Base-by-base conservation (phyloP, 2,113 vertebrate genomes). In the Charadrius vociferus region DNA sequence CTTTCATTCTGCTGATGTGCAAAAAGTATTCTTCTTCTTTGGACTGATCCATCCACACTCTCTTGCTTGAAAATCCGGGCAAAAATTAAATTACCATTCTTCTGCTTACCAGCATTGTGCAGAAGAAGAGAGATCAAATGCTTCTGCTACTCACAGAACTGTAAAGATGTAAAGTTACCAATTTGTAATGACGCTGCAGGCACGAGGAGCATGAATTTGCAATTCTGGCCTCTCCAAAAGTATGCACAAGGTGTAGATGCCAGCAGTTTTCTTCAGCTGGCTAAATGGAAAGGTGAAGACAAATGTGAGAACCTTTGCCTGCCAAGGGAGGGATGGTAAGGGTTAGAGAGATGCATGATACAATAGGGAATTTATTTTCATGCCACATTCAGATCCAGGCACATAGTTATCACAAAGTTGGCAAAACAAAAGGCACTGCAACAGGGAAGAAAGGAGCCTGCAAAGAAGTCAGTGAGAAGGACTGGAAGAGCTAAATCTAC, bases 251-350 rank as follows among this genome's bases (percentile, higher is more conserved):
- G 13, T 34, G 8, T 37, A 87, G 43, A 49, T 71, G 68, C 71
- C 91, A 96, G 91, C 61, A 90, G 26, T 90, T 94, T 92, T 88
- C 41, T 86, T 95, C 90, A 93, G 62, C 75, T 77, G 58, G 15
- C 30, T 95, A 61, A 95, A 80, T 20, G 56, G 61, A 90, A 91
- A 80, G 68, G 59, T 91, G 56, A 91, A 95, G 97, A 80, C 29
- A 81, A 92, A 95, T 47, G 36, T 72, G 89, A 91, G 68, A 80
- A 52, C 50, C 8, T 90, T 88, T 68, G 61, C 52, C 34, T 88
- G 58, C 47, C 39, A 55, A 80, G 56, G 17, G 77, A 82, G 34
- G 29, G 18, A 86, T 84, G 27, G 53, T 65, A 68, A 78, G 74
- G 49, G 32, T 50, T 81, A 85, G 63, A 91, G 73, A 66, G 36